Conservation (phyloP, 2,797 vertebrate species). For the Pterois miles region DNA sequence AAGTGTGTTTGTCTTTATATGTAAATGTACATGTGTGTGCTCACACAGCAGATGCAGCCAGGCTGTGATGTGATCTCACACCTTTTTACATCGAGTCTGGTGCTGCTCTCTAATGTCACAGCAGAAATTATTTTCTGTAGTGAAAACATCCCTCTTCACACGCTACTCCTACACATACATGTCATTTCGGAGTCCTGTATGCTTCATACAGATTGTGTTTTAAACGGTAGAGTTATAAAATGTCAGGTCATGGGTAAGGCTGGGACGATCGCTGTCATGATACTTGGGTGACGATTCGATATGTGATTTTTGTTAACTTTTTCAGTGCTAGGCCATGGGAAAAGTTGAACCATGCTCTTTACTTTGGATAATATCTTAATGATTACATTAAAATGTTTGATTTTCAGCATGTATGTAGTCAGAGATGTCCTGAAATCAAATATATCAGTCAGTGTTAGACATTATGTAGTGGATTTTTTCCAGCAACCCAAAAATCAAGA, state of each 20-base stretch:
- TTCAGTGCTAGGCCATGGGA: too few species aligned
- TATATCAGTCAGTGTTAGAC: too few species aligned
- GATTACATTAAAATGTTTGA: too few species aligned
- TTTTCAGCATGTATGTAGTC: too few species aligned
- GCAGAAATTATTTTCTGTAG: slow-evolving; percentile 30
- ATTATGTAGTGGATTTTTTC: too few species aligned
- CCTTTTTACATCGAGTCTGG: slow-evolving; percentile 2
- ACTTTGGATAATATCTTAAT: too few species aligned
- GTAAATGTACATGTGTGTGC: slow-evolving; percentile 19
- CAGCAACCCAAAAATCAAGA: too few species aligned
- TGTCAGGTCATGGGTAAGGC: neutral
- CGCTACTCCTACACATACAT: slow-evolving; percentile 19
- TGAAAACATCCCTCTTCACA: slow-evolving; percentile 29
- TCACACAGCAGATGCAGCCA: slow-evolving; percentile 54
- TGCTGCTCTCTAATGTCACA: slow-evolving; percentile 34
- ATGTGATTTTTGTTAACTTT: too few species aligned
- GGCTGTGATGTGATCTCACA: slow-evolving; percentile 56
- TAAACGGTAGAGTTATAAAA: slow-evolving; percentile 1
- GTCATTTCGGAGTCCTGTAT: neutral
- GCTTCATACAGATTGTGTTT: neutral
- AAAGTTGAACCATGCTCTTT: too few species aligned
- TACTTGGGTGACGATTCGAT: too few species aligned
- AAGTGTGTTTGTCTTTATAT: slow-evolving; percentile 19
- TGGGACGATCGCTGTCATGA: too few species aligned
- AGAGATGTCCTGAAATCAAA: too few species aligned